Conservation (phyloP, 2,888 invertebrate genomes). For the Autographa gamma region DNA sequence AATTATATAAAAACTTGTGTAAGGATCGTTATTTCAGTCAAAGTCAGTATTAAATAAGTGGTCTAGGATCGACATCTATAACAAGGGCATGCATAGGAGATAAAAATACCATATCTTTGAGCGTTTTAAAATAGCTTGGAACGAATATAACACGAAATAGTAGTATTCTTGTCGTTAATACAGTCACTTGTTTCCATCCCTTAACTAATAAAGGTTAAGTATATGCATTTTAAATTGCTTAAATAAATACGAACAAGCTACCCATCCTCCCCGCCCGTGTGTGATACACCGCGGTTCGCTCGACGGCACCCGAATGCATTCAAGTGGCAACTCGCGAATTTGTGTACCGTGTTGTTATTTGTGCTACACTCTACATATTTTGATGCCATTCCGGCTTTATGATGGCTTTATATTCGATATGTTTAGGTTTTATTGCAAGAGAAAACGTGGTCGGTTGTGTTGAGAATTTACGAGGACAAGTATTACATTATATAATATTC, state of each 20-base stretch:
- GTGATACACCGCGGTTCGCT: conserved; percentile 18
- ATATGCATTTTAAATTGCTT: too few relatives aligned
- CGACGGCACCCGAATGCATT: conserved; percentile 42
- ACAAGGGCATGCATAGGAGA: too few relatives aligned
- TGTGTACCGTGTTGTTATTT: conserved; percentile 26
- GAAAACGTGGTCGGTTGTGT: background rate
- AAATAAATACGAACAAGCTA: background rate
- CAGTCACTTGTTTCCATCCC: too few relatives aligned
- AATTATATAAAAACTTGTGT: too few relatives aligned
- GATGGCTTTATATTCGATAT: background rate
- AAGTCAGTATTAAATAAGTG: too few relatives aligned
- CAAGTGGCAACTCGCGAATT: conserved; percentile 39
- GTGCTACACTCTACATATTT: conserved; percentile 24
- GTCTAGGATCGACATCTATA: too few relatives aligned
- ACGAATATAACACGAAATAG: too few relatives aligned
- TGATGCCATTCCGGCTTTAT: conserved; percentile 5
- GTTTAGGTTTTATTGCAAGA: background rate
- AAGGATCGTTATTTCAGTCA: too few relatives aligned
- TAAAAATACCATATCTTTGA: too few relatives aligned
- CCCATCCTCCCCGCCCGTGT: conserved; percentile 19
- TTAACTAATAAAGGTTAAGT: too few relatives aligned
- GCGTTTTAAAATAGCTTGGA: too few relatives aligned
- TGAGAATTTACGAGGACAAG: background rate
- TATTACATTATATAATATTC: background rate
- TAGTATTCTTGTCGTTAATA: too few relatives aligned